Conservation (phyloP, 1,140 invertebrate genomes). For the Micrasema minimum region DNA sequence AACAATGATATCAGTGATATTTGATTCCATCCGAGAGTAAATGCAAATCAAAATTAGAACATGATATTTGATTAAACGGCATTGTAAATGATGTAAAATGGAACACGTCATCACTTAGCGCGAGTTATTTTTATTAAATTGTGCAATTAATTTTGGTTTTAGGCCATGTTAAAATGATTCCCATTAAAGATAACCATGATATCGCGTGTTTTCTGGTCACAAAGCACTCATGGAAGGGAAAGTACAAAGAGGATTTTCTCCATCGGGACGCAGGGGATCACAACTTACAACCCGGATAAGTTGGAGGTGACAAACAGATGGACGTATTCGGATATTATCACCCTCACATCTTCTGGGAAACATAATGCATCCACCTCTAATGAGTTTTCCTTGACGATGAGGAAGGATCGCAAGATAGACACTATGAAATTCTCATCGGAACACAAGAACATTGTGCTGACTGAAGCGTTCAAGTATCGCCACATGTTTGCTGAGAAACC, state of each 20-base stretch:
- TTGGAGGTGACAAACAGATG: constrained; percentile 97
- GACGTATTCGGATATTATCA: constrained; percentile 86
- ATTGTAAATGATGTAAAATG: constrained; percentile 1
- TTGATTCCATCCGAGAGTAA: constrained; percentile 20
- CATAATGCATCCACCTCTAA: constrained; percentile 60
- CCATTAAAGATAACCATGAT: constrained; percentile 89
- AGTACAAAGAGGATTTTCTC: constrained; percentile 99
- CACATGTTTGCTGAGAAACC: constrained; percentile 83
- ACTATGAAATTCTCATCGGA: constrained; percentile 98
- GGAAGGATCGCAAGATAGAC: constrained; percentile 91
- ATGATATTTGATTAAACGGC: constrained; percentile 11
- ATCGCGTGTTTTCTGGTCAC: constrained; percentile 94
- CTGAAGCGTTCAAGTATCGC: constrained; percentile 87
- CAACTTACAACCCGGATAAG: constrained; percentile 95
- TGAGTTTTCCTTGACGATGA: constrained; percentile 89
- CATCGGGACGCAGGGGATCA: constrained; percentile 93
- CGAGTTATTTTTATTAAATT: constrained; percentile 7
- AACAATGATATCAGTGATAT: constrained; percentile 41
- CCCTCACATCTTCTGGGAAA: constrained; percentile 74
- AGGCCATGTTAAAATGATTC: constrained; percentile 79
- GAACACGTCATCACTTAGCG: constrained; percentile 19
- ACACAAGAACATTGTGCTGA: constrained; percentile 90
- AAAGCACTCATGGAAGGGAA: constrained; percentile 97
- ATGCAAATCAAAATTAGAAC: constrained; percentile 5
- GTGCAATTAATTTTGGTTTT: constrained; percentile 43